A percentile compares a stretch with the other conserved stretches of the same genome.
Evolutionary conservation across 2,797 vertebrate genomes (phyloP).

Genomic region (Okamejei kenojei): DNA sequence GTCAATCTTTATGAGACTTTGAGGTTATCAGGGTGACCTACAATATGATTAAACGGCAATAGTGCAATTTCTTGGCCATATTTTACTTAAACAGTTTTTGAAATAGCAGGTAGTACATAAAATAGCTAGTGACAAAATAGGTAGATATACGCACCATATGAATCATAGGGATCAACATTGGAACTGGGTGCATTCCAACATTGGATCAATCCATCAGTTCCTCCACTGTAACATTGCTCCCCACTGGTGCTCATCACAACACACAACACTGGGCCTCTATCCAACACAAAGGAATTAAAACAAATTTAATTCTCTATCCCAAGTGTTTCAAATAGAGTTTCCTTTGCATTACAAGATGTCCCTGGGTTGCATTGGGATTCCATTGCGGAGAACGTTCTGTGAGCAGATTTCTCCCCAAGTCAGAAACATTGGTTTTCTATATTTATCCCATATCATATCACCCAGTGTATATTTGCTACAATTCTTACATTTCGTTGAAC

Average conservation of each 20-base stretch:
- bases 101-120: not conserved
- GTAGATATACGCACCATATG: constrained; percentile 67
- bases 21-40: too few species aligned
- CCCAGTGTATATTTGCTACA: too few species aligned
- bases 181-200: constrained; percentile 94
- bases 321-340: not conserved
- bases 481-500: too few species aligned
- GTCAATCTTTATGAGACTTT: too few species aligned
- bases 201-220: constrained; percentile 86
- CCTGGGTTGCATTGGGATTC: too few species aligned
- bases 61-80: not conserved
- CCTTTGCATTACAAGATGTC: not conserved
- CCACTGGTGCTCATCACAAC: constrained; percentile 91
- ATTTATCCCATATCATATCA: too few species aligned
- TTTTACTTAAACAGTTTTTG: not conserved
- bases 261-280: constrained; percentile 86
- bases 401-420: too few species aligned
- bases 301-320: not conserved
- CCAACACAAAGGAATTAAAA: constrained; percentile 41
- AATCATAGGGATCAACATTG: constrained; percentile 93
- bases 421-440: too few species aligned
- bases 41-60: too few species aligned
- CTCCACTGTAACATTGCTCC: constrained; percentile 95
- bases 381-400: too few species aligned
- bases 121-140: not conserved